Conservation (phyloP, 2,113 vertebrate genomes). For the Myotis davidii region DNA sequence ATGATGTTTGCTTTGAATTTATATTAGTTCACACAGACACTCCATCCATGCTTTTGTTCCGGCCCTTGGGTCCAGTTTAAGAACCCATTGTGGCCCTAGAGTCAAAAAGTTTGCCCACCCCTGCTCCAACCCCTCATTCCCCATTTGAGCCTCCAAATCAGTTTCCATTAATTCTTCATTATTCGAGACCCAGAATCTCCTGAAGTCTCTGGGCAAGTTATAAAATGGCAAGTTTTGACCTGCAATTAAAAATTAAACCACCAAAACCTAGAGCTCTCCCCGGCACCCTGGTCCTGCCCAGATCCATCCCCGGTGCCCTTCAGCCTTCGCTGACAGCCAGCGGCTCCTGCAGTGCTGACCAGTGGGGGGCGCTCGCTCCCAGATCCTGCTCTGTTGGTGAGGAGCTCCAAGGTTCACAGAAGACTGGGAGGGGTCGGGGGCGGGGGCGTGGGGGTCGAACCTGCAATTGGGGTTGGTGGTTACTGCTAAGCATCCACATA, state of each 20-base stretch:
- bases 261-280: not conserved
- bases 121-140: not conserved
- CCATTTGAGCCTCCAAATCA: slow-evolving; percentile 65
- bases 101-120: no score
- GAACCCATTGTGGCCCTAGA: no score
- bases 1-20: no score
- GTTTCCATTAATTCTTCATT: slow-evolving; percentile 77
- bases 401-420: slow-evolving; percentile 86
- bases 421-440: slow-evolving; percentile 76
- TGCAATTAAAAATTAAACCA: slow-evolving; percentile 67
- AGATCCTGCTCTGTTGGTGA: slow-evolving; percentile 89
- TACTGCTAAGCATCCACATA: slow-evolving; percentile 94
- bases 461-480: slow-evolving; percentile 90
- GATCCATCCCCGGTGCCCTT: slow-evolving; percentile 72
- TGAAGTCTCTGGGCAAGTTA: slow-evolving; percentile 82
- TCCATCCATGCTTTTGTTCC: no score
- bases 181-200: slow-evolving; percentile 73
- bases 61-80: no score
- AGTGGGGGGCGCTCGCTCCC: slow-evolving; percentile 91
- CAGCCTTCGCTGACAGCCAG: slow-evolving; percentile 95
- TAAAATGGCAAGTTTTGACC: slow-evolving; percentile 74
- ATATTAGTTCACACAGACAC: no score
- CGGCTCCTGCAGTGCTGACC: slow-evolving; percentile 94
- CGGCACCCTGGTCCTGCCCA: slow-evolving; percentile 43
- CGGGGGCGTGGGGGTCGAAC: not conserved